Base-by-base conservation (phyloP, 2,113 vertebrate species). In the Scartelaos histophorus region DNA sequence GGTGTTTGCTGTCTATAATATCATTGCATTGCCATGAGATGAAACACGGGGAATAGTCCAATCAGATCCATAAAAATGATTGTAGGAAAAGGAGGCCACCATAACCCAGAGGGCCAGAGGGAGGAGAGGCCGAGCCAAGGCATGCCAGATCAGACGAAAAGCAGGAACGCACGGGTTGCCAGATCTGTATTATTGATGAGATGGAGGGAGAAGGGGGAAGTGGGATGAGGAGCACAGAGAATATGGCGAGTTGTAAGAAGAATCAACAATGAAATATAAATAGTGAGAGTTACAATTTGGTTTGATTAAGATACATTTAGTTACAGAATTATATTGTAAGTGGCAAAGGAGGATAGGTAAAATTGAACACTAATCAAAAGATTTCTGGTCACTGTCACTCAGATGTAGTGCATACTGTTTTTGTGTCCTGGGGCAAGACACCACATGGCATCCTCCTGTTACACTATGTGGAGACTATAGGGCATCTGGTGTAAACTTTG, bases 111-210 rank as follows among this genome's bases (percentile, higher is more conserved):
- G 81, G 83, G 82, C 82, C 81, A 76, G 82, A 84, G 85, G 81
- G 86, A 84, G 82, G 80, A 76, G 80, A 90, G 88, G 78, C 75
- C 79, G 65, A 83, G 85, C 86, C 88, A 88, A 87, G 85, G 81
- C 87, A 81, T 68, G 82, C 74, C 74, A 78, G 88, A 91, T 91
- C 86, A 91, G 87, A 90, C 86, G 76, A 82, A 84, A 61, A 73
- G 79, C 85, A 86, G 86, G 84, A 84, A 86, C 75, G 85, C 79
- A 76, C 78, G 83, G 83, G 85, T 85, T 89, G 87, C 82, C 85
- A 89, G 80, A 60, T 1, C 77, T 90, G 87, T 89, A 82, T 90
- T 86, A 91, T 88, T 89, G 88, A 89, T 86, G 85, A 85, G 82
- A 56, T 13, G 24, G 79, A 72, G 81, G 71, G 80, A 74, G 76